A percentile compares a stretch with the other conserved stretches of the same genome.
phyloP scores from a whole-genome alignment of 2,888 invertebrate species.

The Drosophila leonis region DNA sequence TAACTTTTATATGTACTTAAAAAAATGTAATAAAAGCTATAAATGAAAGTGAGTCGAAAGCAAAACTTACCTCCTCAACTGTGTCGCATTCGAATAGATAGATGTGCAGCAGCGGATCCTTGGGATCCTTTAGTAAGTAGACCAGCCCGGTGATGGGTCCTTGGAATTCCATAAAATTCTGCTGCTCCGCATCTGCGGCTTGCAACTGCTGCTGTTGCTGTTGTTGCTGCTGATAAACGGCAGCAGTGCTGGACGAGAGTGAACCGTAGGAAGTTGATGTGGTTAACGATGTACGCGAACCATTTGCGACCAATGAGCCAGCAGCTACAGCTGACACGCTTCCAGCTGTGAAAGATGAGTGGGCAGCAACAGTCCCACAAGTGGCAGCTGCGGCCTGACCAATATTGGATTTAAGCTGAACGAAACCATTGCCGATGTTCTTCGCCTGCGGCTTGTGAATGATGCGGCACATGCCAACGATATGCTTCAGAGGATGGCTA shows the following conservation, averaged over 20 bases:
- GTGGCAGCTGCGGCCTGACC: conserved; percentile 20
- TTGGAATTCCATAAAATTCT: conserved; percentile 86
- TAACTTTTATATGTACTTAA: too few species aligned
- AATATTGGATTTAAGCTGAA: conserved; percentile 79
- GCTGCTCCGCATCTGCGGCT: conserved; percentile 59
- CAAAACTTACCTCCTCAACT: conserved; percentile 88
- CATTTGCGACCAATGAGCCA: conserved; percentile 60
- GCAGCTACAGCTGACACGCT: conserved; percentile 8
- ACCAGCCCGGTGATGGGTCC: conserved; percentile 89
- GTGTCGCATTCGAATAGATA: conserved; percentile 90
- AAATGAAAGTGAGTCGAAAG: conserved; percentile 5
- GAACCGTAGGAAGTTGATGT: conserved; percentile 83
- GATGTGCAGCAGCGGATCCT: conserved; percentile 90
- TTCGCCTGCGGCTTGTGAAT: conserved; percentile 83
- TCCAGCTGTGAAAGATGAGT: conserved; percentile 17
- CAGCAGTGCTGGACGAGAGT: conserved; percentile 80
- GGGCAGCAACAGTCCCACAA: conserved; percentile 12
- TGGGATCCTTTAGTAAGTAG: conserved; percentile 90
- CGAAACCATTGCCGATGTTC: conserved; percentile 81
- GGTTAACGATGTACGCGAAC: conserved; percentile 73
- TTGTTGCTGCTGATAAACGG: conserved; percentile 76
- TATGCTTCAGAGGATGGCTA: conserved; percentile 88
- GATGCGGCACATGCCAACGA: conserved; percentile 86
- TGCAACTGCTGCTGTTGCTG: conserved; percentile 51
- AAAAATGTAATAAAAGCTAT: too few species aligned